A percentile compares a stretch with the other conserved stretches of the same genome.
Conservation (phyloP, 2,888 invertebrate species). For the Drosophila infuscata region DNA sequence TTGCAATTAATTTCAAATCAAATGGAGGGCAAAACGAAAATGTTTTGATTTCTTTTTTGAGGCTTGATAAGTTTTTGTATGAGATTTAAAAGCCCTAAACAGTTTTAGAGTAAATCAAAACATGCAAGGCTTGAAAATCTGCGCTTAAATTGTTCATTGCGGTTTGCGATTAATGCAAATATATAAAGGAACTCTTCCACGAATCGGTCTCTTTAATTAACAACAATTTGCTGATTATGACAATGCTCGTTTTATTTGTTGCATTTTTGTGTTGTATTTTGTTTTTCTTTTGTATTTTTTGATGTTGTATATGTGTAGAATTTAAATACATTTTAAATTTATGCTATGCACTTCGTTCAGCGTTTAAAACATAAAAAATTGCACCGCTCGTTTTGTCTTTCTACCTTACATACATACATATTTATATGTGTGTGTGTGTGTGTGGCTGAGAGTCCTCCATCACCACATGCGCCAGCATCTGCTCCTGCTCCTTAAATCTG, state of each 20-base stretch:
- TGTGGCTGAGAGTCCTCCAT: neutral
- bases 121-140: too few relatives aligned
- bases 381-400: constrained; percentile 83
- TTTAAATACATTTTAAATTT: constrained; percentile 77
- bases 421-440: neutral
- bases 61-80: constrained; percentile 1
- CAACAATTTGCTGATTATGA: constrained; percentile 44
- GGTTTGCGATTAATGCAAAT: neutral
- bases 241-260: constrained; percentile 54
- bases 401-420: constrained; percentile 17
- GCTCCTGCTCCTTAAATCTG: neutral
- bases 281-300: constrained; percentile 43
- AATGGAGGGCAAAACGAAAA: constrained; percentile 31
- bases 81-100: neutral
- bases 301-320: constrained; percentile 68
- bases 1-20: constrained; percentile 62
- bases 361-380: constrained; percentile 80
- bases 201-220: neutral
- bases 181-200: too few relatives aligned
- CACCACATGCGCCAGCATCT: neutral
- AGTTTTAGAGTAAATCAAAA: neutral
- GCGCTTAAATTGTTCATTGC: neutral
- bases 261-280: constrained; percentile 43
- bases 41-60: constrained; percentile 13
- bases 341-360: constrained; percentile 78